These are phyloP conservation scores for Notiomystis cincta DNA, from an alignment of 2,113 vertebrate species.

Conservation along the genomic window DNA sequence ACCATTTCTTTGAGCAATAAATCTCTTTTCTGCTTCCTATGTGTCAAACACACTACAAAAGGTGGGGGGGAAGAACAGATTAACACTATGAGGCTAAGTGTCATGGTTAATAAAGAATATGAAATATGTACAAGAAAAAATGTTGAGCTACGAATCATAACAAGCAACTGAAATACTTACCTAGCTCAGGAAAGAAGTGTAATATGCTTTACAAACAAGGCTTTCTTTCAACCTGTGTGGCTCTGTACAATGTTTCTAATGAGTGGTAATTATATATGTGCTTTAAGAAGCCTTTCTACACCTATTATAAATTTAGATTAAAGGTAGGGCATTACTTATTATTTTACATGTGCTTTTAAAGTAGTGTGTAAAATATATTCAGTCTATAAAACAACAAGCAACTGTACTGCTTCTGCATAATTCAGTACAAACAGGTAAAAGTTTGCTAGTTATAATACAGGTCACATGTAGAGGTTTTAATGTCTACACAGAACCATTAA, in stretches of 20 bases:
- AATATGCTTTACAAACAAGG: not conserved
- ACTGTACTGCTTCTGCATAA: not conserved
- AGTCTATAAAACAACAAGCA: constrained; percentile 40
- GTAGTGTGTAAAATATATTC: constrained; percentile 15
- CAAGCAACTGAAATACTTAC: not conserved
- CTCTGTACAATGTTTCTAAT: not conserved
- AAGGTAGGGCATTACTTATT: not conserved
- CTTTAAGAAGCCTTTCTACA: not conserved
- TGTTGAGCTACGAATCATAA: not conserved
- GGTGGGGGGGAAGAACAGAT: not conserved
- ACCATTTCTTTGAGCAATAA: not conserved
- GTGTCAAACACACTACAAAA: not conserved
- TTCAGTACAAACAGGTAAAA: not conserved
- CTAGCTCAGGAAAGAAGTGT: not conserved
- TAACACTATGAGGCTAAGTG: not conserved
- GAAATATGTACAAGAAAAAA: not conserved
- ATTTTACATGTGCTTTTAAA: constrained; percentile 18
- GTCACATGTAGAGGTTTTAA: not conserved
- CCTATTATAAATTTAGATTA: constrained; percentile 12
- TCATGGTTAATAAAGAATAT: not conserved
- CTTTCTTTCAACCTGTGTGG: not conserved
- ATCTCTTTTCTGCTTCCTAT: not conserved
- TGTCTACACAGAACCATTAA: not conserved
- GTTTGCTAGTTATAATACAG: not conserved
- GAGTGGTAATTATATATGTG: not conserved